phyloP scores from a whole-genome alignment of 2,888 invertebrate species.

The Papilio elwesi region DNA sequence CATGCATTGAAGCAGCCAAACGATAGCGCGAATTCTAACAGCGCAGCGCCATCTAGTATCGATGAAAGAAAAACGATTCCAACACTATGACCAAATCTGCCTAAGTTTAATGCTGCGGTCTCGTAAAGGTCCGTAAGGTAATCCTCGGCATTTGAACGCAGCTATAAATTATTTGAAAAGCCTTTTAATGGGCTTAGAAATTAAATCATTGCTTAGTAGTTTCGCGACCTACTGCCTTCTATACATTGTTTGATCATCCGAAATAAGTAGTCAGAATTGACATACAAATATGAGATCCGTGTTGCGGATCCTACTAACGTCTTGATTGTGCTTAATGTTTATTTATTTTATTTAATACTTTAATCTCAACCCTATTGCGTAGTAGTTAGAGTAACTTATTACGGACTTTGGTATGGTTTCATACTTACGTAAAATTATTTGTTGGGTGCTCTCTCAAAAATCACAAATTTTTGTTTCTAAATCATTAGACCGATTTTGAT shows the following conservation, averaged over 20 bases:
- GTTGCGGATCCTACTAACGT: background rate
- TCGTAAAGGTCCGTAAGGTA: slow-evolving; percentile 35
- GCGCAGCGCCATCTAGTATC: too few relatives aligned
- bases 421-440: too few relatives aligned
- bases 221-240: slow-evolving; percentile 24
- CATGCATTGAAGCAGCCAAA: too few relatives aligned
- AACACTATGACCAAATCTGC: background rate
- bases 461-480: too few relatives aligned
- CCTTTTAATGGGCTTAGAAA: slow-evolving; percentile 24
- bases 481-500: too few relatives aligned
- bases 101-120: slow-evolving; percentile 23
- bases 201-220: slow-evolving; percentile 29
- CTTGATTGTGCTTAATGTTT: background rate
- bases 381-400: too few relatives aligned
- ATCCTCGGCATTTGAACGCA: slow-evolving; percentile 46
- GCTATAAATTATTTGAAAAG: slow-evolving; percentile 48
- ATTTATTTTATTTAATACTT: background rate
- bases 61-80: too few relatives aligned
- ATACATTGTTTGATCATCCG: slow-evolving; percentile 22
- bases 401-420: too few relatives aligned
- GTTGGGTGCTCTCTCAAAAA: too few relatives aligned
- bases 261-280: background rate
- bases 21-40: too few relatives aligned
- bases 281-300: slow-evolving; percentile 4
- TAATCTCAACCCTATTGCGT: too few relatives aligned